phyloP scores from a whole-genome alignment of 2,113 vertebrate genomes.

The Vulpes lagopus region DNA sequence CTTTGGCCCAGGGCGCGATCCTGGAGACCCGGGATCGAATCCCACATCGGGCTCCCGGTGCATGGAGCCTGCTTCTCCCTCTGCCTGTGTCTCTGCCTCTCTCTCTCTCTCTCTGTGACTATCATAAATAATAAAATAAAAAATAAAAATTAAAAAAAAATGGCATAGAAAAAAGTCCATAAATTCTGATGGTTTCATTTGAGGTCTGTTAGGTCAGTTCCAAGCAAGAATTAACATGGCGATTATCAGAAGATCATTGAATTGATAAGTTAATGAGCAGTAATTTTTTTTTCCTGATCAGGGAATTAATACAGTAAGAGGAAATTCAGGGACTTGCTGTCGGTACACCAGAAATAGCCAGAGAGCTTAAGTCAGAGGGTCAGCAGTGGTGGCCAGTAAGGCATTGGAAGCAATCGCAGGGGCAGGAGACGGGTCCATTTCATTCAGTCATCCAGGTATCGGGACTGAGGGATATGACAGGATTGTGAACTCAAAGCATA shows the following conservation, averaged over 20 bases:
- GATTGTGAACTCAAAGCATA: background rate
- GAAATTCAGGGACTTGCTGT: slow-evolving; percentile 11
- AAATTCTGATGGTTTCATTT: slow-evolving; percentile 20
- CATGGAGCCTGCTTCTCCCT: too few relatives aligned
- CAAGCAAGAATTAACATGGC: background rate
- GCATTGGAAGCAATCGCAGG: background rate
- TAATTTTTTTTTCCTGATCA: slow-evolving; percentile 1
- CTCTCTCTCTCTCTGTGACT: too few relatives aligned
- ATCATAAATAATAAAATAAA: too few relatives aligned
- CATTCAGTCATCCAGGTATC: background rate
- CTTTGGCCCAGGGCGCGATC: too few relatives aligned
- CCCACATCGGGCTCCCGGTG: too few relatives aligned
- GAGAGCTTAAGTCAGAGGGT: background rate
- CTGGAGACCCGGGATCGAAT: too few relatives aligned
- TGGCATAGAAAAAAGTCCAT: background rate
- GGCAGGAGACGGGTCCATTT: background rate
- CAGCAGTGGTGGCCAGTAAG: background rate
- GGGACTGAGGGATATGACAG: background rate
- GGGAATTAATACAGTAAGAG: background rate
- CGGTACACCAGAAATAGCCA: slow-evolving; percentile 23
- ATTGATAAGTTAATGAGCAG: background rate
- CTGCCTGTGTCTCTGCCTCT: too few relatives aligned
- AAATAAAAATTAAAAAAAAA: too few relatives aligned
- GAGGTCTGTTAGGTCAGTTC: slow-evolving; percentile 11
- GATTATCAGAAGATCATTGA: slow-evolving; percentile 43